Evolutionary conservation across 2,888 invertebrate species (phyloP).

Genomic region (Pollenia labialis): DNA sequence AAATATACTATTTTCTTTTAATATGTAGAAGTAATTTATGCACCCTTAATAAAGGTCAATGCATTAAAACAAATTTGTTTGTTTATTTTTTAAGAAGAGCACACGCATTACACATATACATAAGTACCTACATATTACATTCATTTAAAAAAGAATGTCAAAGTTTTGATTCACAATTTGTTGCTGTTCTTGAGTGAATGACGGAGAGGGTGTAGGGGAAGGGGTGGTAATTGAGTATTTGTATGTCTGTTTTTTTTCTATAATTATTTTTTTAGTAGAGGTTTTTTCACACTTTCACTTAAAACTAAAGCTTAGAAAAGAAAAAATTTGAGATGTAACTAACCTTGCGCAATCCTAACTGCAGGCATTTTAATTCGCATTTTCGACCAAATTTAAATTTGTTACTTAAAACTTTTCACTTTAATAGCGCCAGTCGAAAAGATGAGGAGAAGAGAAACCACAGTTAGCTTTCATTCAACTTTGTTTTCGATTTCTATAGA

Average conservation of each 20-base stretch:
- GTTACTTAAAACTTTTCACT: constrained; percentile 56
- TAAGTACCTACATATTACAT: not conserved
- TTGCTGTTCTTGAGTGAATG: not conserved
- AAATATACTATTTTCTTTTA: constrained; percentile 11
- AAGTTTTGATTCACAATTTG: constrained; percentile 23
- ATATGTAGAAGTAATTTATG: constrained; percentile 43
- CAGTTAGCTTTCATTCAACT: constrained; percentile 35
- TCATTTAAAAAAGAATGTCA: not conserved
- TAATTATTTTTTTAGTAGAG: not conserved
- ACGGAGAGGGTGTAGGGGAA: not conserved
- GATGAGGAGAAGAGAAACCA: constrained; percentile 18
- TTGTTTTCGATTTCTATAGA: constrained; percentile 47
- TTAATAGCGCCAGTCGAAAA: constrained; percentile 37
- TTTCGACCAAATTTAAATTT: constrained; percentile 83
- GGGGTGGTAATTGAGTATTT: not conserved
- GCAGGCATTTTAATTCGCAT: constrained; percentile 99
- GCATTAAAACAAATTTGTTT: constrained; percentile 40
- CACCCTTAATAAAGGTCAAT: constrained; percentile 38
- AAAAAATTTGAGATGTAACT: constrained; percentile 81
- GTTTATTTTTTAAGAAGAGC: constrained; percentile 29
- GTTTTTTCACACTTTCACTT: constrained; percentile 37
- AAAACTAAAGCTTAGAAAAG: constrained; percentile 16
- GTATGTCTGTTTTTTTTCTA: not conserved
- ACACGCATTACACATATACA: not conserved
- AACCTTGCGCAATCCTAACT: constrained; percentile 98